A percentile compares a stretch with the other conserved stretches of the same genome.
Conservation (phyloP, 2,797 vertebrate species). For the Parotocinclus haroldoi region DNA sequence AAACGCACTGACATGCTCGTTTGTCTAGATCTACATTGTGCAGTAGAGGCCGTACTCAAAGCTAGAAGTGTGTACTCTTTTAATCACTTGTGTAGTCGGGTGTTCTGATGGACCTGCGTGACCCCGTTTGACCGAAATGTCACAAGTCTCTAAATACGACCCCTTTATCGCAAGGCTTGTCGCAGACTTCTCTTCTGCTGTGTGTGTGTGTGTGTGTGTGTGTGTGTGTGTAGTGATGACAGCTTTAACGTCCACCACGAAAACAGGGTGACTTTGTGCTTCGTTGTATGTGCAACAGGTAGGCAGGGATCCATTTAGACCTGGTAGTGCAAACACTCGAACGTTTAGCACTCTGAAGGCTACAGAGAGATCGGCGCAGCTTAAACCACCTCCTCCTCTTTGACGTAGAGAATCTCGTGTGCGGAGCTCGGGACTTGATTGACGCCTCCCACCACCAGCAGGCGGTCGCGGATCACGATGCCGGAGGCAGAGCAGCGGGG, state of each 20-base stretch:
- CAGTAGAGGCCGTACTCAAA: too few species aligned
- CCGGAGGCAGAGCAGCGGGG: conserved; percentile 91
- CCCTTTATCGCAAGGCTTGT: not conserved
- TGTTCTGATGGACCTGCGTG: too few species aligned
- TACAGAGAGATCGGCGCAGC: conserved; percentile 17
- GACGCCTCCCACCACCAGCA: conserved; percentile 91
- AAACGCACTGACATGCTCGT: too few species aligned
- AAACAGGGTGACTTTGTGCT: conserved; percentile 10
- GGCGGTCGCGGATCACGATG: conserved; percentile 83
- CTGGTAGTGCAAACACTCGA: conserved; percentile 3
- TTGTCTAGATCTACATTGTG: too few species aligned
- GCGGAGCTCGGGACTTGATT: conserved; percentile 88
- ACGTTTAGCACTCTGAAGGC: conserved; percentile 16
- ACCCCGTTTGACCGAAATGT: too few species aligned
- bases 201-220: conserved; percentile 5
- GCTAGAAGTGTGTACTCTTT: too few species aligned
- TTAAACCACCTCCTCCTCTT: conserved; percentile 77
- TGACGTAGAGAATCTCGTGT: conserved; percentile 89
- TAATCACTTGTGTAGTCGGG: too few species aligned
- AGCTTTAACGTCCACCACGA: not conserved
- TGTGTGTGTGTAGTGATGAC: conserved; percentile 1
- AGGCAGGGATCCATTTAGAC: not conserved
- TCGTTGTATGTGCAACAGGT: conserved; percentile 9
- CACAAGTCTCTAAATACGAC: not conserved
- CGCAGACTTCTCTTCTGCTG: conserved; percentile 16